Conservation (phyloP, 2,797 vertebrate species). For the Octomys mimax region DNA sequence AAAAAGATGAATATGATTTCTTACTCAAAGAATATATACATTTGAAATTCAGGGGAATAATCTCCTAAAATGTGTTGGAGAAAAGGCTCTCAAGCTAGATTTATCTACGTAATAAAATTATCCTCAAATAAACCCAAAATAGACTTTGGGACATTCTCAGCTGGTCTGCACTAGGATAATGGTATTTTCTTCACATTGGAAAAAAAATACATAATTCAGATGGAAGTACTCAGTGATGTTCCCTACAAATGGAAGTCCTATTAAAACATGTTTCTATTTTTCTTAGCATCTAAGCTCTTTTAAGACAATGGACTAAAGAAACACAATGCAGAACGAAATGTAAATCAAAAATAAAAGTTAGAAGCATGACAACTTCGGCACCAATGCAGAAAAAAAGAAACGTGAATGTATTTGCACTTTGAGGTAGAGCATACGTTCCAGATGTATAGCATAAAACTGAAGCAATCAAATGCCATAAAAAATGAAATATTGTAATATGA, state of each 20-base stretch:
- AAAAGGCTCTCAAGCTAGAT: background rate
- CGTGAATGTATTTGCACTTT: fast-evolving
- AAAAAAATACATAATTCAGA: background rate
- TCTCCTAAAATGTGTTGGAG: background rate
- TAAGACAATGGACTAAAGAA: background rate
- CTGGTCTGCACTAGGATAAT: background rate
- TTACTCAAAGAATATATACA: background rate
- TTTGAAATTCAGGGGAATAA: background rate
- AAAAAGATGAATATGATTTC: background rate
- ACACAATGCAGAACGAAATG: background rate
- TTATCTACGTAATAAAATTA: background rate
- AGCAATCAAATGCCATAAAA: background rate
- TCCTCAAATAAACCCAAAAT: background rate
- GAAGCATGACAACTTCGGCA: background rate
- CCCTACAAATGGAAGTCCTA: background rate
- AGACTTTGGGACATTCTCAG: background rate
- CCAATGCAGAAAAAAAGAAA: background rate
- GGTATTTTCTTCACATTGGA: background rate
- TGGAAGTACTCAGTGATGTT: background rate
- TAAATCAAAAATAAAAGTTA: background rate
- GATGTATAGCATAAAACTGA: background rate
- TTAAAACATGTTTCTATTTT: background rate
- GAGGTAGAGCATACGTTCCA: background rate
- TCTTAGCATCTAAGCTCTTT: background rate
- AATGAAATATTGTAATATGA: background rate